Percentiles rank a stretch among this genome's conserved stretches.
These are phyloP conservation scores for Micropoecilia bifurca DNA, from an alignment of 2,797 vertebrate genomes.

Conservation along the genomic window DNA sequence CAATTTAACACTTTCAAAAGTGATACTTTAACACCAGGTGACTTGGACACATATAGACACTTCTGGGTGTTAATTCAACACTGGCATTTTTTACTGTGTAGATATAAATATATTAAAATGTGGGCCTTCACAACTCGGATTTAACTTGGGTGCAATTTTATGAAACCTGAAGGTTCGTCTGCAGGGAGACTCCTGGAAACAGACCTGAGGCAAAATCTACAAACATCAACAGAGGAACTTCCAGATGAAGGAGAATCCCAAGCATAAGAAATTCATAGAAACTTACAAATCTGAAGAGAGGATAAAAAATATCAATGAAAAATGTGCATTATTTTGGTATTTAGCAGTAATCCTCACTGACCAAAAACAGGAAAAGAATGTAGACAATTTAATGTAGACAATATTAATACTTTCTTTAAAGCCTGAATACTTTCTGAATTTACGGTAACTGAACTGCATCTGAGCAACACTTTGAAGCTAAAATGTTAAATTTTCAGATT, in stretches of 20 bases:
- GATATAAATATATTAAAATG: not conserved
- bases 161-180: not conserved
- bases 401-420: not conserved
- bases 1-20: too few species aligned
- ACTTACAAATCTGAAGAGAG: not conserved
- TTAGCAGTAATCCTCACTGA: not conserved
- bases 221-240: not conserved
- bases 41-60: too few species aligned
- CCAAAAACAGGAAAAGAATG: not conserved
- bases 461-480: not conserved
- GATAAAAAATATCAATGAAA: not conserved
- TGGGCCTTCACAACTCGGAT: not conserved
- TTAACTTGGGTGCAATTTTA: not conserved
- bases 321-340: not conserved
- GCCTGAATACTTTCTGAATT: not conserved
- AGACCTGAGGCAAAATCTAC: not conserved
- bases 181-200: not conserved
- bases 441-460: not conserved
- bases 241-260: too few species aligned
- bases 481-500: not conserved
- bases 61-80: too few species aligned
- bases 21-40: too few species aligned
- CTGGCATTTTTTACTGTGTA: too few species aligned
- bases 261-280: not conserved
- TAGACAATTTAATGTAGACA: not conserved